These are phyloP conservation scores for Suricata suricatta DNA, from an alignment of 2,113 vertebrate species.

Conservation along the genomic window DNA sequence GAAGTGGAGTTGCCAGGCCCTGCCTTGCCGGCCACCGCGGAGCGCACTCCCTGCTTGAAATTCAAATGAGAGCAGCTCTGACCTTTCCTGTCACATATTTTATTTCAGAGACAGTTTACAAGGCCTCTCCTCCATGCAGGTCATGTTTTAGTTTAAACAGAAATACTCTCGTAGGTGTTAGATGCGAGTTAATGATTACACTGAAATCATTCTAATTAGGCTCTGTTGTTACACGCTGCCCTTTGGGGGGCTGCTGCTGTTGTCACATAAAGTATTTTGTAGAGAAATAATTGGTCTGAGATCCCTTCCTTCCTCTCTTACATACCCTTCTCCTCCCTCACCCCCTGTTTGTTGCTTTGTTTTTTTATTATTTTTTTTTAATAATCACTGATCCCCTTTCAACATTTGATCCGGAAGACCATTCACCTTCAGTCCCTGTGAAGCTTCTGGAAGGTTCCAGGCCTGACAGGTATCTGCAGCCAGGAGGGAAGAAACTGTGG, in stretches of 20 bases:
- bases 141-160: constrained; percentile 93
- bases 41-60: constrained; percentile 87
- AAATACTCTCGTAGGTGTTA: constrained; percentile 89
- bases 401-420: constrained; percentile 71
- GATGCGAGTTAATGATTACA: constrained; percentile 91
- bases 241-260: constrained; percentile 87
- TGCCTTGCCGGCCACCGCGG: constrained; percentile 18
- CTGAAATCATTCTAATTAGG: constrained; percentile 90
- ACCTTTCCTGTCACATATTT: constrained; percentile 91
- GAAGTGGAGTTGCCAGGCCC: constrained; percentile 76
- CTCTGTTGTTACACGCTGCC: constrained; percentile 87
- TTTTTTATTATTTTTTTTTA: not conserved
- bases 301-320: constrained; percentile 68
- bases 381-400: constrained; percentile 80
- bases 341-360: not conserved
- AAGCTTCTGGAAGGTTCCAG: not conserved
- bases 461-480: not conserved
- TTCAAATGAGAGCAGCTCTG: constrained; percentile 87
- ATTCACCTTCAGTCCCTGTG: not conserved
- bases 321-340: not conserved
- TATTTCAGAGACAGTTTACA: constrained; percentile 89
- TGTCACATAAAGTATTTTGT: constrained; percentile 88
- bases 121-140: constrained; percentile 88
- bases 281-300: constrained; percentile 89
- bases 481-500: not conserved